Conservation (phyloP, 2,797 vertebrate genomes). For the Hozukius guyotensis region DNA sequence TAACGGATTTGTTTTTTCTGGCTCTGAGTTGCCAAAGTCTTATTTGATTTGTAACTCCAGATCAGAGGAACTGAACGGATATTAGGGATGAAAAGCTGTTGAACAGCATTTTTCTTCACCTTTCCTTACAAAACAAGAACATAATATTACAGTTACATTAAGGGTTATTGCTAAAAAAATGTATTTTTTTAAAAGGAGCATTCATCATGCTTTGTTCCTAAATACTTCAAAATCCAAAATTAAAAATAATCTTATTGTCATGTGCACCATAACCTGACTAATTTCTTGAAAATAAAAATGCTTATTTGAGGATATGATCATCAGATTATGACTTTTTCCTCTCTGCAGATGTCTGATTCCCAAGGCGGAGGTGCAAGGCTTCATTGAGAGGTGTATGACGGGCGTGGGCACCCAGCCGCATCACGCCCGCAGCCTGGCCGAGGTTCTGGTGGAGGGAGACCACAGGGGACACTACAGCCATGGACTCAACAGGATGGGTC, state of each 20-base stretch:
- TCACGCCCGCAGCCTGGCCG: conserved; percentile 80
- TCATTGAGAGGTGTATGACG: conserved; percentile 81
- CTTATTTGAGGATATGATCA: neutral
- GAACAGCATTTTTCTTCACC: neutral
- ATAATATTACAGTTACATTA: neutral
- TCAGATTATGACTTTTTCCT: neutral
- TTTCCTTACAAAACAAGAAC: neutral
- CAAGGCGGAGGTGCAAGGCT: conserved; percentile 71
- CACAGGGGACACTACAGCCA: conserved; percentile 85
- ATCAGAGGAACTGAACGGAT: neutral
- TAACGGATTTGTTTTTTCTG: neutral
- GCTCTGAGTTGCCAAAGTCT: neutral
- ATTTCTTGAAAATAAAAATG: neutral
- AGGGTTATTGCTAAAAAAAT: neutral
- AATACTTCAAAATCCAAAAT: neutral
- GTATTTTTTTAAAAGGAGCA: neutral
- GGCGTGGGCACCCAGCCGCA: conserved; percentile 74
- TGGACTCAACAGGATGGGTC: conserved; percentile 85
- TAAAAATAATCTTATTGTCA: neutral
- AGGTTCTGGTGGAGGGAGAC: conserved; percentile 84
- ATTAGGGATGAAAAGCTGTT: rapidly evolving
- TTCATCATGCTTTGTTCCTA: neutral
- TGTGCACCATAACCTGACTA: neutral
- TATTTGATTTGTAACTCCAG: neutral
- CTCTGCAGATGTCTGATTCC: conserved; percentile 78